Evolutionary conservation across 2,113 vertebrate genomes (phyloP), one percentile per base, ranked within the genome.

Genomic region (Callaeas wilsoni): DNA sequence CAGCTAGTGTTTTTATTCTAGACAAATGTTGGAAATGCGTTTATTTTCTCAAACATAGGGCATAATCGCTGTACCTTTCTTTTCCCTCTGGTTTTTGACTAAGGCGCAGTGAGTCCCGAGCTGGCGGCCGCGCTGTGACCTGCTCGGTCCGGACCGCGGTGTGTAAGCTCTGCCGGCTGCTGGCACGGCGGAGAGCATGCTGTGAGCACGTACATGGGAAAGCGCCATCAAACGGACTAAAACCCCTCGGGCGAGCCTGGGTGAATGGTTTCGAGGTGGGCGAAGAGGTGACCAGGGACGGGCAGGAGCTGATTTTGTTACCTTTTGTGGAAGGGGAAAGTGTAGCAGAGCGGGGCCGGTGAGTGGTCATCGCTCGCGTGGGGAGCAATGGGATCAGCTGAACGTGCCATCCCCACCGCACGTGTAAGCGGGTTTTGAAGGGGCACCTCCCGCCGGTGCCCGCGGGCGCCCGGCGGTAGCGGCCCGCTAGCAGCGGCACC

Each of bases 101-200:
- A 3, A 22, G 46, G 67, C 18, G 18, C 10, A 3, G 29, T 1
- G 41, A 10, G 17, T 2, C 2, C 41, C 0, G 56, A 9, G 67
- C 55, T 3, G 33, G 37, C 7, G 55, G 42, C 16, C 8, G 0
- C 0, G 15, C 64, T 7, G 35, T 4, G 12, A 2, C 3, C 5
- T 2, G 4, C n/a, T 10, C 1, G 46, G 4, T 5, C 6, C 2
- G 63, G 4, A 46, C 1, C 19, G 2, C 1, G 6, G 7, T 1
- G 14, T 49, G 56, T 1, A 1, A 16, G 44, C 27, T 22, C 32
- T 7, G 6, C 49, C 25, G 20, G 55, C 22, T 7, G 0, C 3
- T 1, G 42, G n/a, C 30, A 1, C 15, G 0, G 42, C 32, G 18
- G 16, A 3, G 41, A 4, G 20, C 1, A 0, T 0, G 22, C 6